Evolutionary conservation across 2,113 vertebrate species (phyloP).

Genomic region (Mohoua ochrocephala): DNA sequence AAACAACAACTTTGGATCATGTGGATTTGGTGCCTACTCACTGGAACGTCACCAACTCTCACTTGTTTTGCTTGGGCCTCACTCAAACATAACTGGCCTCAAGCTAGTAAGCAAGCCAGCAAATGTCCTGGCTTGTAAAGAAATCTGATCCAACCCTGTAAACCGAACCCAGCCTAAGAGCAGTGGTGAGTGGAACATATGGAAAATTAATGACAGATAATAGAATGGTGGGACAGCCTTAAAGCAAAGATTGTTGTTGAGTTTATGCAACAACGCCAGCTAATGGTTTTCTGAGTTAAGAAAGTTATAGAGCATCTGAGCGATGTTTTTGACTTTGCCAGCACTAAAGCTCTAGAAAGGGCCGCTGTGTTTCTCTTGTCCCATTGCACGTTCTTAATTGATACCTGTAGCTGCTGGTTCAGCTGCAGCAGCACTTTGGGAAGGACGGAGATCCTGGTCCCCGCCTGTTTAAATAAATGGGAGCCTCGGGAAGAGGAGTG

Average conservation of each 20-base stretch:
- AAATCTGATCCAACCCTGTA: slow-evolving; percentile 52
- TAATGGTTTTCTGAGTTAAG: not conserved
- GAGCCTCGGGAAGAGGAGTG: not conserved
- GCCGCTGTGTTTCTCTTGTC: not conserved
- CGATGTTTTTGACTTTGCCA: not conserved
- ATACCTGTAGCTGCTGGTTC: not conserved
- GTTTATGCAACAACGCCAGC: not conserved
- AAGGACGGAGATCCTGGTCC: not conserved
- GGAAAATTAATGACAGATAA: slow-evolving; percentile 56
- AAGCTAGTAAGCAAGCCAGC: slow-evolving; percentile 55
- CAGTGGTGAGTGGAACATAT: not conserved
- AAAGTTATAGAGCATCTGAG: not conserved
- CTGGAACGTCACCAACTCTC: slow-evolving; percentile 41
- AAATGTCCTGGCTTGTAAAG: slow-evolving; percentile 56
- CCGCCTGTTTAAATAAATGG: slow-evolving; percentile 39
- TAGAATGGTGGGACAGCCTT: not conserved
- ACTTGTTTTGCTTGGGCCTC: slow-evolving; percentile 56
- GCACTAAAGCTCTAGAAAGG: not conserved
- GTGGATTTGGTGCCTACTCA: slow-evolving; percentile 23
- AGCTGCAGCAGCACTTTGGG: not conserved
- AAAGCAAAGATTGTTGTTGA: not conserved
- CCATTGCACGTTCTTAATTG: not conserved
- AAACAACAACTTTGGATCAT: not conserved
- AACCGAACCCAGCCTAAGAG: slow-evolving; percentile 16
- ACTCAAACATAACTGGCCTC: slow-evolving; percentile 57